These are phyloP conservation scores for Eciton burchellii DNA, from an alignment of 1,140 invertebrate genomes.

Conservation along the genomic window DNA sequence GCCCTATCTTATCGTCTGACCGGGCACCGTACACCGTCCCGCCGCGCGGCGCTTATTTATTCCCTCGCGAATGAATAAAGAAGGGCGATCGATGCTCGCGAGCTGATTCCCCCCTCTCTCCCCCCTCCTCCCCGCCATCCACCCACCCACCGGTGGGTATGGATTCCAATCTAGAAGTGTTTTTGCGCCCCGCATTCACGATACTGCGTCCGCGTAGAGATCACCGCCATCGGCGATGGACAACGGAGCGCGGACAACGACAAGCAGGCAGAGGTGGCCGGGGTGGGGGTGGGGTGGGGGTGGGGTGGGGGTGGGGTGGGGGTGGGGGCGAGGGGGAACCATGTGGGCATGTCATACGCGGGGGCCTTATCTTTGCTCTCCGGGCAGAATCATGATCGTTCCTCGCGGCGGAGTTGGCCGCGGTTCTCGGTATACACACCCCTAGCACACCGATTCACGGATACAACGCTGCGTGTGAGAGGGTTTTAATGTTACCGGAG, in stretches of 20 bases:
- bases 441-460: slow-evolving; percentile 76
- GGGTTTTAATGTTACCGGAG: slow-evolving; percentile 84
- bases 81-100: slow-evolving; percentile 83
- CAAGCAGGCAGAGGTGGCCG: not conserved
- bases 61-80: slow-evolving; percentile 84
- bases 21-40: slow-evolving; percentile 76
- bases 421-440: slow-evolving; percentile 71
- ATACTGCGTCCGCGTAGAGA: slow-evolving; percentile 2
- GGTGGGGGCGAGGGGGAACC: slow-evolving; percentile 49
- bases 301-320: not conserved
- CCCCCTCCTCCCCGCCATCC: no score
- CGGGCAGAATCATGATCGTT: slow-evolving; percentile 83
- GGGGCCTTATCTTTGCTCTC: slow-evolving; percentile 79
- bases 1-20: slow-evolving; percentile 82
- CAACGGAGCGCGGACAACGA: not conserved
- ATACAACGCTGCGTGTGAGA: slow-evolving; percentile 81
- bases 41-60: slow-evolving; percentile 81
- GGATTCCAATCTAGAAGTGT: slow-evolving; percentile 68
- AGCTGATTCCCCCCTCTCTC: slow-evolving; percentile 20
- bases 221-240: not conserved
- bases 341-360: slow-evolving; percentile 83
- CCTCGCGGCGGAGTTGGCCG: slow-evolving; percentile 75
- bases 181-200: slow-evolving; percentile 43
- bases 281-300: not conserved
- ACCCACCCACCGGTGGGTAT: slow-evolving; percentile 42